These are phyloP conservation scores for Lepeophtheirus nordmannii DNA, from an alignment of 2,888 invertebrate genomes.

Conservation along the genomic window DNA sequence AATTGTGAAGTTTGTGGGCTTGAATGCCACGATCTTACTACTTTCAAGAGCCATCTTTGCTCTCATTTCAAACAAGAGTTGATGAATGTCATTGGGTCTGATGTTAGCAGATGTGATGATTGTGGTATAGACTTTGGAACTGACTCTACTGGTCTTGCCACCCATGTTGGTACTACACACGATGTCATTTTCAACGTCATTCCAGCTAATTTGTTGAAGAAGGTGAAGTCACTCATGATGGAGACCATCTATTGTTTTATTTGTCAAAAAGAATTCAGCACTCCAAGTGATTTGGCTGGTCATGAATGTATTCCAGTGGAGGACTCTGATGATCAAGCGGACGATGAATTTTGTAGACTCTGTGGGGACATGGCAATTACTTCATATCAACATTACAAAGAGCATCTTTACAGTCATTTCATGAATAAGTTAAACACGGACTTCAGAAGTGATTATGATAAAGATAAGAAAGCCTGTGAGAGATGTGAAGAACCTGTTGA, in stretches of 20 bases:
- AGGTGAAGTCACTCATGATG: slow-evolving; percentile 1
- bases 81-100: slow-evolving; percentile 1
- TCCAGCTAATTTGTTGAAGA: neutral
- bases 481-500: neutral
- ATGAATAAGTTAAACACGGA: neutral
- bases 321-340: neutral
- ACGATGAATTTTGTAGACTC: neutral
- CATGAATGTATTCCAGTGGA: slow-evolving; percentile 3
- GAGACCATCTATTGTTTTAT: slow-evolving; percentile 5
- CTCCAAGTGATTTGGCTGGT: neutral
- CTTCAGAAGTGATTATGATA: neutral
- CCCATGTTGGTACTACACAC: neutral
- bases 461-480: slow-evolving; percentile 1
- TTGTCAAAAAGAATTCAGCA: neutral
- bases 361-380: neutral
- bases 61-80: neutral
- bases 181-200: neutral
- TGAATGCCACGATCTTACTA: neutral
- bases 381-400: neutral
- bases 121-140: slow-evolving; percentile 2
- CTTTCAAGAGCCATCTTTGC: slow-evolving; percentile 3
- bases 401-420: neutral
- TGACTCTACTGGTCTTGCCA: neutral
- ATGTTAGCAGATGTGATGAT: neutral
- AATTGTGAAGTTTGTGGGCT: neutral